These are phyloP conservation scores for Pangasius krempfi DNA, from an alignment of 2,797 vertebrate species.

Conservation along the genomic window DNA sequence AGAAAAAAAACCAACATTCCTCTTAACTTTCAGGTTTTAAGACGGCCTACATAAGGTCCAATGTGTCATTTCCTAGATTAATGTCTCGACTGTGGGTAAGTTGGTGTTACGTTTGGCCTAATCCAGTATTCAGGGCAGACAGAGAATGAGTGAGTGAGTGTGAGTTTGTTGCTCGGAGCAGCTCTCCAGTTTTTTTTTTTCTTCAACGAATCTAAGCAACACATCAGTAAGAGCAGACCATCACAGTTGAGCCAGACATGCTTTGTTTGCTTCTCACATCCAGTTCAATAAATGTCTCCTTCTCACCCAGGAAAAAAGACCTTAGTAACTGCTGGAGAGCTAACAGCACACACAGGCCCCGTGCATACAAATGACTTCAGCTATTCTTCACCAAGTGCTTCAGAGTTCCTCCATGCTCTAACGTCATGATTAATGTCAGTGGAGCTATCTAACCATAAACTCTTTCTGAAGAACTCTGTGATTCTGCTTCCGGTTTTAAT, in stretches of 20 bases:
- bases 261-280: slow-evolving; percentile 55
- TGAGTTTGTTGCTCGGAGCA: slow-evolving; percentile 49
- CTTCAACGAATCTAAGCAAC: slow-evolving; percentile 35
- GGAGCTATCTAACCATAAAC: slow-evolving; percentile 33
- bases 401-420: slow-evolving; percentile 30
- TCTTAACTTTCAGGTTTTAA: background rate
- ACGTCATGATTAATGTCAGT: slow-evolving; percentile 42
- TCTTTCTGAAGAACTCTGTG: slow-evolving; percentile 39
- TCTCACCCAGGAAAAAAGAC: slow-evolving; percentile 49
- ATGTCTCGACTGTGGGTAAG: slow-evolving; percentile 28
- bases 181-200: slow-evolving; percentile 1
- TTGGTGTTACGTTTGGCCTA: slow-evolving; percentile 44
- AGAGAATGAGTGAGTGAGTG: slow-evolving; percentile 16
- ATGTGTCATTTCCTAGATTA: slow-evolving; percentile 41
- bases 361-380: slow-evolving; percentile 57
- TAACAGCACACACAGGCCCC: slow-evolving; percentile 28
- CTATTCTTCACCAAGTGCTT: slow-evolving; percentile 39
- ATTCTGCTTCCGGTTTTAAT: slow-evolving; percentile 46
- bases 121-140: slow-evolving; percentile 21
- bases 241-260: slow-evolving; percentile 50
- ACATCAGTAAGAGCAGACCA: slow-evolving; percentile 30
- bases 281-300: slow-evolving; percentile 57
- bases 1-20: background rate
- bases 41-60: slow-evolving; percentile 24
- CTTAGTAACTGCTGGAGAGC: slow-evolving; percentile 50